Conservation (phyloP, 2,888 invertebrate genomes). For the Thyatira batis region DNA sequence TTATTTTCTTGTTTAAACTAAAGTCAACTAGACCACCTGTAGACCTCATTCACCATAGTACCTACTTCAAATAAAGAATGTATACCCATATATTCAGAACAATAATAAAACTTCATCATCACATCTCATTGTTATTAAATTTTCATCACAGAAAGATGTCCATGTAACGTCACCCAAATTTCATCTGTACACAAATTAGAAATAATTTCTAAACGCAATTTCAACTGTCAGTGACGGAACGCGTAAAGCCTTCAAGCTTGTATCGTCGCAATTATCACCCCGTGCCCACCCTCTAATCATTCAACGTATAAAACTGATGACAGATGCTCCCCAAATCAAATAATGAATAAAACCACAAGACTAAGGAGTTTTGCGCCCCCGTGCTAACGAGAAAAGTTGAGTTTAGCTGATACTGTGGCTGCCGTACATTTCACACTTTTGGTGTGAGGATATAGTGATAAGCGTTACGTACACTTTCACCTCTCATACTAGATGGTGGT, state of each 20-base stretch:
- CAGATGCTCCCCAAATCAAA: conserved; percentile 70
- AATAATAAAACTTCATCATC: background rate
- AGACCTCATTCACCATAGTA: too few species aligned
- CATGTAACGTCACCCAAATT: background rate
- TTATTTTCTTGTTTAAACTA: too few species aligned
- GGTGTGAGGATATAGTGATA: conserved; percentile 16
- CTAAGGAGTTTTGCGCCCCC: conserved; percentile 64
- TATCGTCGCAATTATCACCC: background rate
- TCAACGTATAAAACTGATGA: conserved; percentile 53
- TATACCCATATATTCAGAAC: too few species aligned
- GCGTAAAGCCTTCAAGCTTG: background rate
- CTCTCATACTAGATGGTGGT: too few species aligned
- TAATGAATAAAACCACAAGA: conserved; percentile 71
- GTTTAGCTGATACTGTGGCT: conserved; percentile 64
- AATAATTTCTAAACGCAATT: conserved; percentile 18
- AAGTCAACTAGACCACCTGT: too few species aligned
- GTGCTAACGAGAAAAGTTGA: conserved; percentile 74
- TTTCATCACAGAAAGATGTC: background rate
- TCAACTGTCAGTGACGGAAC: background rate
- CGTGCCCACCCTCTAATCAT: conserved; percentile 26
- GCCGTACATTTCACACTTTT: conserved; percentile 55
- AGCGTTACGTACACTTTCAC: background rate
- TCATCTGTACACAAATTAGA: background rate
- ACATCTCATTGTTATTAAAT: background rate
- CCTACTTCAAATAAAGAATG: too few species aligned